These are phyloP conservation scores for Ennomos fuscantarius DNA, from an alignment of 2,888 invertebrate genomes.

Conservation along the genomic window DNA sequence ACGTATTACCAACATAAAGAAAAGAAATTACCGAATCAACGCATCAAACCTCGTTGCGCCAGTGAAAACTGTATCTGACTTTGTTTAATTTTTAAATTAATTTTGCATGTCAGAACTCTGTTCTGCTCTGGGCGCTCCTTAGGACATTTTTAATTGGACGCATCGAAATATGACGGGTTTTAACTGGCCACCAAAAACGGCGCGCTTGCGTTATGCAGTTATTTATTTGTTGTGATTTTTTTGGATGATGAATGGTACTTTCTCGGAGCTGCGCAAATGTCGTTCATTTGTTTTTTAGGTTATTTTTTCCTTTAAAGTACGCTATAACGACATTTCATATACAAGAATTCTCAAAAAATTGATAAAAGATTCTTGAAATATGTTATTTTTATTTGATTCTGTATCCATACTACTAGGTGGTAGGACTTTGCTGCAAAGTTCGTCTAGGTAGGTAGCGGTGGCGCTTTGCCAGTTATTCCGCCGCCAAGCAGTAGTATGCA, in stretches of 20 bases:
- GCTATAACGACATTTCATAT: too few species aligned
- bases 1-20: slow-evolving; percentile 44
- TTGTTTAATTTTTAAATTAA: slow-evolving; percentile 59
- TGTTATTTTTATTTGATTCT: too few species aligned
- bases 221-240: slow-evolving; percentile 19
- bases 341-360: too few species aligned
- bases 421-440: too few species aligned
- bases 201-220: slow-evolving; percentile 28
- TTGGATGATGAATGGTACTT: slow-evolving; percentile 27
- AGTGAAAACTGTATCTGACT: slow-evolving; percentile 45
- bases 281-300: too few species aligned
- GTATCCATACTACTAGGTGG: too few species aligned
- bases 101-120: slow-evolving; percentile 40
- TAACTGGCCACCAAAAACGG: slow-evolving; percentile 38
- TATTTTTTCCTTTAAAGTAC: too few species aligned
- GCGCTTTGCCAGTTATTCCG: too few species aligned
- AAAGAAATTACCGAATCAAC: slow-evolving; percentile 32
- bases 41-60: slow-evolving; percentile 25
- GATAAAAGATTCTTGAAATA: too few species aligned
- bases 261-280: slow-evolving; percentile 10
- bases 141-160: slow-evolving; percentile 40
- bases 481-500: too few species aligned
- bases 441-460: too few species aligned
- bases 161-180: slow-evolving; percentile 34
- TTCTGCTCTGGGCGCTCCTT: slow-evolving; percentile 32